Percentiles rank a stretch among this genome's conserved stretches.
Evolutionary conservation across 2,888 invertebrate species (phyloP).

Genomic region (Calephelis perditalis): DNA sequence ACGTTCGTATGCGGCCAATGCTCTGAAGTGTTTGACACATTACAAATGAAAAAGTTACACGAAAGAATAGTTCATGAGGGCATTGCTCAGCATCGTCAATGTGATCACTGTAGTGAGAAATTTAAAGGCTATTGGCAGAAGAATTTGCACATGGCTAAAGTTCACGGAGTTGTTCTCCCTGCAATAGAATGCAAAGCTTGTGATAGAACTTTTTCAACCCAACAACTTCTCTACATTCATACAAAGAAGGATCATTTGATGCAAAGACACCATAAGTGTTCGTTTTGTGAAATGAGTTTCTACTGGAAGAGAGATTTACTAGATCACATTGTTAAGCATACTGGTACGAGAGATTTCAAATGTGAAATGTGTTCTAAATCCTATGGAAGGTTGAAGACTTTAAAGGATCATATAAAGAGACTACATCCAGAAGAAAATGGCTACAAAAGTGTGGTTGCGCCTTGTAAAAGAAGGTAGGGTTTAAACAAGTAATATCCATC

Average conservation of each 20-base stretch:
- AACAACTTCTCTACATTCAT: conserved; percentile 38
- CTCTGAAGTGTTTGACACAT: conserved; percentile 34
- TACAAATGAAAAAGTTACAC: conserved; percentile 36
- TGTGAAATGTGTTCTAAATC: conserved; percentile 48
- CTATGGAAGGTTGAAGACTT: conserved; percentile 42
- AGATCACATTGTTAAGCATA: conserved; percentile 51
- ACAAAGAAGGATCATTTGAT: conserved; percentile 50
- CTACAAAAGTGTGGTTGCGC: conserved; percentile 31
- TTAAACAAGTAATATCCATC: no score
- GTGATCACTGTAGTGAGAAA: conserved; percentile 41
- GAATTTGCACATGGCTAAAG: conserved; percentile 39
- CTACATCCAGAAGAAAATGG: conserved; percentile 31
- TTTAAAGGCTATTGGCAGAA: conserved; percentile 40
- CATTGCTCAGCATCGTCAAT: conserved; percentile 35
- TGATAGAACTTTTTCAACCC: conserved; percentile 36
- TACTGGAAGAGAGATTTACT: conserved; percentile 34
- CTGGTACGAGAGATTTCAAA: conserved; percentile 52
- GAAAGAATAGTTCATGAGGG: conserved; percentile 31
- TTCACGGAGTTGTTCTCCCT: conserved; percentile 38
- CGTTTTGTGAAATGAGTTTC: conserved; percentile 53
- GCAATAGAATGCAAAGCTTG: conserved; percentile 43
- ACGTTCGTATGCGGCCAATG: conserved; percentile 37
- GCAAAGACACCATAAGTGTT: conserved; percentile 48
- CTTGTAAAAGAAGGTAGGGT: no score
- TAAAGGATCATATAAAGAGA: conserved; percentile 45